A percentile compares a stretch with the other conserved stretches of the same genome.
Conservation (phyloP, 2,888 invertebrate genomes). For the Mechanitis mazaeus region DNA sequence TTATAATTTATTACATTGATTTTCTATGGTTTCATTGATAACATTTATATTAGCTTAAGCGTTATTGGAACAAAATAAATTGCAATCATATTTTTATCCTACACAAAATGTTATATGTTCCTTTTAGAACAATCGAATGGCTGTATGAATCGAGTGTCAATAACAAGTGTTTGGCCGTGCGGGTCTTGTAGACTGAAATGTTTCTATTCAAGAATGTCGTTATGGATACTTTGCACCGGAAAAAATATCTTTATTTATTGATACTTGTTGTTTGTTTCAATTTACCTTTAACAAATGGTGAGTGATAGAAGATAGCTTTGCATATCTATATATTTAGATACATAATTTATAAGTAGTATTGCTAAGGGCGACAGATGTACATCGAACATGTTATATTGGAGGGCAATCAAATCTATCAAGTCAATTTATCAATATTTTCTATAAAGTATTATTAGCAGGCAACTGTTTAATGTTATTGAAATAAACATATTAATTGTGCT, state of each 20-base stretch:
- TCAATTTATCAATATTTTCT: neutral
- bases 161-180: constrained; percentile 53
- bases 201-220: constrained; percentile 50
- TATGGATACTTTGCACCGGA: constrained; percentile 53
- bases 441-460: neutral
- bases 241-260: constrained; percentile 55
- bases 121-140: constrained; percentile 52
- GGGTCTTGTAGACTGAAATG: constrained; percentile 51
- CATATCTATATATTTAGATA: constrained; percentile 12
- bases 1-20: constrained; percentile 29
- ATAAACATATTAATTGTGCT: too few relatives aligned
- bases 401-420: neutral
- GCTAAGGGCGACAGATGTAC: constrained; percentile 2
- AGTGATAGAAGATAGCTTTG: constrained; percentile 32
- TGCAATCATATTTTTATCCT: constrained; percentile 14
- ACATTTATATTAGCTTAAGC: constrained; percentile 14
- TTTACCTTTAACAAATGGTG: constrained; percentile 55
- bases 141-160: constrained; percentile 54
- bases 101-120: constrained; percentile 50
- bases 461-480: neutral
- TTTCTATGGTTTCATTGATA: constrained; percentile 27
- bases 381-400: neutral
- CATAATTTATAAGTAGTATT: constrained; percentile 3
- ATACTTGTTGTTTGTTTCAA: constrained; percentile 48
- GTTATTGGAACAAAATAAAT: constrained; percentile 8